Percentiles rank a stretch among this genome's conserved stretches.
Conservation (phyloP, 2,797 vertebrate species). For the Gallirallus australis region DNA sequence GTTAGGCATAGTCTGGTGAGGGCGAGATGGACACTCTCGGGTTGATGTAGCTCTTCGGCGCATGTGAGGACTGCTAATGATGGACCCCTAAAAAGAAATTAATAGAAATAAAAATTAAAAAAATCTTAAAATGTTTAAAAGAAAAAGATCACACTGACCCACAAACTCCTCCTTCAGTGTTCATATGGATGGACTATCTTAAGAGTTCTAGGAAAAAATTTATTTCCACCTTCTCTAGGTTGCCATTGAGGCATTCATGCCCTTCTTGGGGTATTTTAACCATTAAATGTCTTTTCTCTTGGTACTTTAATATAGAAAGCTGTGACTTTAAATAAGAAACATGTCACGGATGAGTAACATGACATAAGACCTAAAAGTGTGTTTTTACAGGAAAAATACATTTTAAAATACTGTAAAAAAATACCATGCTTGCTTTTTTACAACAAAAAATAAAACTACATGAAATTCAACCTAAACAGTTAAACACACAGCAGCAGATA, state of each 20-base stretch:
- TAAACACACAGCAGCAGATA: constrained; percentile 56
- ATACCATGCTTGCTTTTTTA: background rate
- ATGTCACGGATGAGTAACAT: background rate
- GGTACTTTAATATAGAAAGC: background rate
- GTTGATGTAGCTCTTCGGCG: constrained; percentile 90
- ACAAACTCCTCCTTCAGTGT: constrained; percentile 67
- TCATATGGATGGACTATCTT: constrained; percentile 34
- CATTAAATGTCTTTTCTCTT: background rate
- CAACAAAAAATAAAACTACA: background rate
- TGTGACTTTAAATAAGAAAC: constrained; percentile 17
- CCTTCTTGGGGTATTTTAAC: background rate
- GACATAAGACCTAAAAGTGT: background rate
- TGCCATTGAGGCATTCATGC: background rate
- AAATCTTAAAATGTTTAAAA: constrained; percentile 71
- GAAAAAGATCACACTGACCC: constrained; percentile 71
- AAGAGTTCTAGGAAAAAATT: constrained; percentile 4
- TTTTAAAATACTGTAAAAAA: constrained; percentile 40
- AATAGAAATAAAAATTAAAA: constrained; percentile 84
- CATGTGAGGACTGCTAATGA: constrained; percentile 98
- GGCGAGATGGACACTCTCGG: constrained; percentile 92
- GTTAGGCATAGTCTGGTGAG: constrained; percentile 89
- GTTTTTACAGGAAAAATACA: constrained; percentile 48
- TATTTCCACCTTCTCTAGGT: constrained; percentile 14
- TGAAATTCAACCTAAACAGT: constrained; percentile 22
- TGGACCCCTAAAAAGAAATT: constrained; percentile 93